Conservation (phyloP, 2,797 vertebrate genomes). For the Onychomys torridus region DNA sequence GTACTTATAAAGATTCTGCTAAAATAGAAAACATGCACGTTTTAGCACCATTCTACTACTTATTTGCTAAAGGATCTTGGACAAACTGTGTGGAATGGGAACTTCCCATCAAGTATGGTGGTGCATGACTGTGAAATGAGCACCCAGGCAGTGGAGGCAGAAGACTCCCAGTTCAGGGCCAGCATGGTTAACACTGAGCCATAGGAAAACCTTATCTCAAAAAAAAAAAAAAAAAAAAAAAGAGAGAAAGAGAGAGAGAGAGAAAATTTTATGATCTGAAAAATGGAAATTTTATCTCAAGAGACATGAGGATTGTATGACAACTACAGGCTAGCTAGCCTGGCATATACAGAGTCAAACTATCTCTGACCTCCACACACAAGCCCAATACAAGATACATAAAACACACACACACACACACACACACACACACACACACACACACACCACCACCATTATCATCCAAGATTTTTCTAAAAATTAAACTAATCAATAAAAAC, state of each 20-base stretch:
- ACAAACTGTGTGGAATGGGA: slow-evolving; percentile 22
- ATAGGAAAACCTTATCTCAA: neutral
- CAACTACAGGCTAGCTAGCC: neutral
- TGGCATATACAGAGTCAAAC: neutral
- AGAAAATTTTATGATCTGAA: slow-evolving; percentile 16
- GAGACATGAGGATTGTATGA: neutral
- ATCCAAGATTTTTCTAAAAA: neutral
- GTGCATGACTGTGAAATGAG: neutral
- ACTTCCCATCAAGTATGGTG: neutral
- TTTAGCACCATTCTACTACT: neutral
- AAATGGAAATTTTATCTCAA: slow-evolving; percentile 52
- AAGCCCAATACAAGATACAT: neutral
- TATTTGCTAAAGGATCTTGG: neutral
- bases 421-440: neutral
- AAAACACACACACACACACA: too few relatives aligned
- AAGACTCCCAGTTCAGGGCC: neutral
- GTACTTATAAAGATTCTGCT: neutral
- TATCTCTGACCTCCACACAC: neutral
- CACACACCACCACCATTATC: neutral
- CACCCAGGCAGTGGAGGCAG: neutral
- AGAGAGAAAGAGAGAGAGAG: too few relatives aligned
- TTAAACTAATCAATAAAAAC: neutral
- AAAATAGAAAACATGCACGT: neutral
- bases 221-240: neutral
- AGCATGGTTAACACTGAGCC: neutral